These are phyloP conservation scores for Phainopepla nitens DNA, from an alignment of 2,113 vertebrate species.

Conservation along the genomic window DNA sequence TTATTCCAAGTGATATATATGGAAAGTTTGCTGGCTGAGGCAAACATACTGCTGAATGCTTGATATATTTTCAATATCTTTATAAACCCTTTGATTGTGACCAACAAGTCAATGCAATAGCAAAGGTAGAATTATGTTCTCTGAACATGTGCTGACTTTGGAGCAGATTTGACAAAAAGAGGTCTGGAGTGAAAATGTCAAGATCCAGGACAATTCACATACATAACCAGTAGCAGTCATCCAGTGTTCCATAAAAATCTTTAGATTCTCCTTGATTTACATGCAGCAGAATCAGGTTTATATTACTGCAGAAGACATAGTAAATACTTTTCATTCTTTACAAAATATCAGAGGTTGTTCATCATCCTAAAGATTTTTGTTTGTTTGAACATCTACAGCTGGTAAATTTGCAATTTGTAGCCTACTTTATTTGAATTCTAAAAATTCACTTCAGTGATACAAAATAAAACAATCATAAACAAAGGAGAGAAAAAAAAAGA, in stretches of 20 bases:
- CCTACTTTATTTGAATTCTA: not conserved
- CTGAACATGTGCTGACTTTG: not conserved
- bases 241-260: not conserved
- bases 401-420: not conserved
- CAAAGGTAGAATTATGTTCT: not conserved
- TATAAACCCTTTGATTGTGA: not conserved
- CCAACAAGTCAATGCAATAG: not conserved
- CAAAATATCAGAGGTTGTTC: not conserved
- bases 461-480: not conserved
- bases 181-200: not conserved
- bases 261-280: not conserved
- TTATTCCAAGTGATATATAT: not conserved
- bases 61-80: not conserved
- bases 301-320: not conserved
- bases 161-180: not conserved
- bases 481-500: not conserved
- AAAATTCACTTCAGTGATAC: not conserved
- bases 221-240: not conserved
- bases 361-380: accelerated
- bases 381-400: not conserved
- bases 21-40: not conserved
- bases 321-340: not conserved
- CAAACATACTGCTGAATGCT: not conserved
- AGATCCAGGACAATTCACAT: not conserved
- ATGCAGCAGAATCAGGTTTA: not conserved